Percentiles rank a stretch among this genome's conserved stretches.
phyloP scores from a whole-genome alignment of 1,140 invertebrate genomes.

The Lepidurus packardi region DNA sequence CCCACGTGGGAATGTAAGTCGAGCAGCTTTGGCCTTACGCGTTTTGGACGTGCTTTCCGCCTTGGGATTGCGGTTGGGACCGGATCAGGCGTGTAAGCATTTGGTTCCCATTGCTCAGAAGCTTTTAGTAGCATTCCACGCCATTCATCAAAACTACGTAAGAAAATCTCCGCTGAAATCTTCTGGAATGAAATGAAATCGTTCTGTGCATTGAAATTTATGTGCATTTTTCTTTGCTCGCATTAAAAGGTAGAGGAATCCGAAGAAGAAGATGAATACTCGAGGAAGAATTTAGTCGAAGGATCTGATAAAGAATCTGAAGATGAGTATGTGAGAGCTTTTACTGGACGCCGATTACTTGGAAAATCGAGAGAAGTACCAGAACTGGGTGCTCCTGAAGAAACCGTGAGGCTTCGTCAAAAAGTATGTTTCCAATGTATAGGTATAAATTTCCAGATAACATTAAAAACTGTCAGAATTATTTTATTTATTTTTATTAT shows the following conservation, averaged over 20 bases:
- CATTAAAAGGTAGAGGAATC: not conserved
- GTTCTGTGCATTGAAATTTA: no score
- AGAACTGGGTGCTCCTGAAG: not conserved
- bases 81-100: constrained; percentile 6
- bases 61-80: not conserved
- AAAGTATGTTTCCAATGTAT: not conserved
- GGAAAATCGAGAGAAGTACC: not conserved
- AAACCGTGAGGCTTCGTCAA: not conserved
- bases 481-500: no score
- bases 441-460: no score
- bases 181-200: no score
- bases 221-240: no score
- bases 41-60: not conserved
- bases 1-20: not conserved
- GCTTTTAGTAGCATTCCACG: not conserved
- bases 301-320: not conserved
- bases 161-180: not conserved
- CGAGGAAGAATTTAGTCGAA: not conserved
- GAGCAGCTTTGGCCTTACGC: not conserved
- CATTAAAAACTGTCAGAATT: no score
- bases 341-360: not conserved
- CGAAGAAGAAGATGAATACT: not conserved
- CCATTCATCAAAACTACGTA: constrained; percentile 17
- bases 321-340: not conserved
- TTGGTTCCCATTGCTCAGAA: constrained; percentile 3